phyloP scores from a whole-genome alignment of 1,140 invertebrate species.

The Stegodyphus dumicola region DNA sequence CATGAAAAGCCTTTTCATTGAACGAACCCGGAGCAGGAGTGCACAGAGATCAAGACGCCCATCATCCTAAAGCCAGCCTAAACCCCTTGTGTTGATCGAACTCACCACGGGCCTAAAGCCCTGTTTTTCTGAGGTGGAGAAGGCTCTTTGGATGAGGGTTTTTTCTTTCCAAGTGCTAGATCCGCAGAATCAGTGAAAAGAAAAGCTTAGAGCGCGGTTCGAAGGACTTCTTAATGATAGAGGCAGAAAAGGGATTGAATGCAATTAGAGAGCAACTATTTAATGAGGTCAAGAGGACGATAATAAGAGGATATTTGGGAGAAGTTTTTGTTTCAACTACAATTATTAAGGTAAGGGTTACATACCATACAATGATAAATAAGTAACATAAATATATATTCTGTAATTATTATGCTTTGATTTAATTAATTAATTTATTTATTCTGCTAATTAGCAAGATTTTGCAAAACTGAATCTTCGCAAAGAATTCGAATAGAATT shows the following conservation, averaged over 20 bases:
- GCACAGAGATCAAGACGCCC: slow-evolving; percentile 39
- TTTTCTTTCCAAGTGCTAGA: background rate
- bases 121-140: slow-evolving; percentile 1
- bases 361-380: too few species aligned
- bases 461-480: too few species aligned
- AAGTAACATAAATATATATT: too few species aligned
- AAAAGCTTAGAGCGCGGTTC: background rate
- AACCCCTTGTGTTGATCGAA: slow-evolving; percentile 53
- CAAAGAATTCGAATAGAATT: too few species aligned
- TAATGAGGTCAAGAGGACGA: too few species aligned
- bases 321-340: too few species aligned
- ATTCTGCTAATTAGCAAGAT: too few species aligned
- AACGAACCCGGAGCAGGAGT: slow-evolving; percentile 2
- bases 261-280: too few species aligned
- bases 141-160: background rate
- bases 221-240: background rate
- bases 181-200: background rate
- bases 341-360: too few species aligned
- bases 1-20: slow-evolving; percentile 58
- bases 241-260: background rate
- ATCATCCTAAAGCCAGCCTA: slow-evolving; percentile 40
- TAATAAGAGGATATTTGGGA: too few species aligned
- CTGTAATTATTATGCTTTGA: too few species aligned
- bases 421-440: too few species aligned
- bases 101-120: slow-evolving; percentile 49